phyloP scores from a whole-genome alignment of 2,797 vertebrate species.

The Odontamblyopus lacepedii region DNA sequence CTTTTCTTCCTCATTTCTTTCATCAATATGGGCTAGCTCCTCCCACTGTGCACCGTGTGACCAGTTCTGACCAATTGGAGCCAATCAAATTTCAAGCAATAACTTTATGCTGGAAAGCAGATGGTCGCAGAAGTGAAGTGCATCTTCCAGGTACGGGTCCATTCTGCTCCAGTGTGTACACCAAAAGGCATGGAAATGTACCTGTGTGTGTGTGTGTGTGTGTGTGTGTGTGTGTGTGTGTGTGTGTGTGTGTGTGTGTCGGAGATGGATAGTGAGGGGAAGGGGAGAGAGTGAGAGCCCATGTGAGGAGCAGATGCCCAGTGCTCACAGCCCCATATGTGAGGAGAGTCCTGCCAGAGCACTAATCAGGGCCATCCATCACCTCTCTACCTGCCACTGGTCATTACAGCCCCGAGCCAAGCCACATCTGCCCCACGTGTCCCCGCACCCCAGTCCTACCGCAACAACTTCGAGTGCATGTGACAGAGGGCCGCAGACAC shows the following conservation, averaged over 20 bases:
- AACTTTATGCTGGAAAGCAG: conserved; percentile 13
- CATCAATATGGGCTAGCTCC: no score
- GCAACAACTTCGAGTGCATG: no score
- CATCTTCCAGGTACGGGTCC: conserved; percentile 10
- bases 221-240: no score
- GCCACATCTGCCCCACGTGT: conserved; percentile 20
- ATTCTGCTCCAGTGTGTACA: not conserved
- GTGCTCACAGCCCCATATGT: conserved; percentile 92
- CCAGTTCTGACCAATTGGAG: no score
- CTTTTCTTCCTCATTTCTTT: no score
- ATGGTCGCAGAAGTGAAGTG: conserved; percentile 32
- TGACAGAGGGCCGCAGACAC: no score
- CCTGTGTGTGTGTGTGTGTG: not conserved
- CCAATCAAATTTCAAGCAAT: no score
- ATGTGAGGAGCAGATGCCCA: conserved; percentile 82
- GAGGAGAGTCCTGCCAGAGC: conserved; percentile 84
- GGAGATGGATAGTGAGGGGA: not conserved
- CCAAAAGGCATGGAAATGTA: not conserved
- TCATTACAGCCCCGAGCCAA: conserved; percentile 57
- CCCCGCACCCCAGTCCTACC: no score
- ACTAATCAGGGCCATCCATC: conserved; percentile 78
- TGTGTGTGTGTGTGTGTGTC: no score
- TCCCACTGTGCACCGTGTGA: no score
- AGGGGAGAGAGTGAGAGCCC: not conserved
- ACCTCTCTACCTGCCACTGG: conserved; percentile 73